These are phyloP conservation scores for Bhutanitis thaidina DNA, from an alignment of 2,888 invertebrate species.

Conservation along the genomic window DNA sequence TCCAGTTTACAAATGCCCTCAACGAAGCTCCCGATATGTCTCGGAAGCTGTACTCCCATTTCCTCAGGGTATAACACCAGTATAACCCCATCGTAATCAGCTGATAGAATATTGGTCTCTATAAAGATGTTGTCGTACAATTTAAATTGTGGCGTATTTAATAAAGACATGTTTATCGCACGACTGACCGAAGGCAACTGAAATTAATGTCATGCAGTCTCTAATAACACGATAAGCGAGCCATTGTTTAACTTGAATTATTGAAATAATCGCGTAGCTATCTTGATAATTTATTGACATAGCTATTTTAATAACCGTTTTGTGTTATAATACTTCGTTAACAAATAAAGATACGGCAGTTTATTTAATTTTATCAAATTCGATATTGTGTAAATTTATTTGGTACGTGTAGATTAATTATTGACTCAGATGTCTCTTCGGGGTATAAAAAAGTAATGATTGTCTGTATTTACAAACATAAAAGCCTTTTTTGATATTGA, in stretches of 20 bases:
- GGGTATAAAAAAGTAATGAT: too few relatives aligned
- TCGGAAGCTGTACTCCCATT: conserved; percentile 59
- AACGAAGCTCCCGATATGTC: conserved; percentile 56
- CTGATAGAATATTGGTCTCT: conserved; percentile 61
- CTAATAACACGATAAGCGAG: neutral
- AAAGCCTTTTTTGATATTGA: too few relatives aligned
- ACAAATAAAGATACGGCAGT: neutral
- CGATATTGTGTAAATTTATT: neutral
- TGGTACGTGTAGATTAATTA: neutral
- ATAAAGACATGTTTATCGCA: conserved; percentile 7
- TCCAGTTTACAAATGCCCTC: conserved; percentile 50
- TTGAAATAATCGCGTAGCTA: neutral
- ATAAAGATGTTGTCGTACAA: conserved; percentile 67
- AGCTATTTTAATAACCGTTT: neutral
- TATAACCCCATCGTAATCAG: conserved; percentile 82
- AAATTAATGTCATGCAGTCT: neutral
- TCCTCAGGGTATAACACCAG: conserved; percentile 78
- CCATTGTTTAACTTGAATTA: neutral
- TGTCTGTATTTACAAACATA: too few relatives aligned
- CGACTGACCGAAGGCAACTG: conserved; percentile 6
- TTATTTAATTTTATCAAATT: neutral
- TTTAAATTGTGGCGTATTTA: conserved; percentile 41
- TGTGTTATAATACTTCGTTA: neutral
- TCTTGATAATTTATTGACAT: neutral
- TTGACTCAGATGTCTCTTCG: too few relatives aligned